Conservation (phyloP, 2,113 vertebrate genomes). For the Anguilla japonica region DNA sequence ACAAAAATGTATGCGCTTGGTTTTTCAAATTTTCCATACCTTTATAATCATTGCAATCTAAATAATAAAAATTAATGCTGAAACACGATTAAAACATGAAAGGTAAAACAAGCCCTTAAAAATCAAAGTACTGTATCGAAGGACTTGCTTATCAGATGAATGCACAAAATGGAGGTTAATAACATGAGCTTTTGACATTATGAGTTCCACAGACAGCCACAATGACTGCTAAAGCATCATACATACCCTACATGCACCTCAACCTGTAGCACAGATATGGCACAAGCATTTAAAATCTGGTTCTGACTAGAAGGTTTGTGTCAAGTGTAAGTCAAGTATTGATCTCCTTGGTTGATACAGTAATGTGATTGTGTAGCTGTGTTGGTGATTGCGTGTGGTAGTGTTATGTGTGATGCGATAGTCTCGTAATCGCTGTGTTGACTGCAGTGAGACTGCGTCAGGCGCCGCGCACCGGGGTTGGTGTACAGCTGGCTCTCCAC, state of each 20-base stretch:
- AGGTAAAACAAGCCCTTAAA: background rate
- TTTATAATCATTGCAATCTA: background rate
- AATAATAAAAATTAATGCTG: background rate
- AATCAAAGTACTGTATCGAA: background rate
- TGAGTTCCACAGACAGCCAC: background rate
- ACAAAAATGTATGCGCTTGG: background rate
- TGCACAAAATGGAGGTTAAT: background rate
- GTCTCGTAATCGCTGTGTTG: background rate
- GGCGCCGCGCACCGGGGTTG: constrained; percentile 77
- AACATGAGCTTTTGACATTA: background rate
- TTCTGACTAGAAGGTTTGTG: background rate
- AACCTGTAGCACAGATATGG: too few relatives aligned
- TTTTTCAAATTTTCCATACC: background rate
- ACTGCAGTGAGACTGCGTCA: background rate
- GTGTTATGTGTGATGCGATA: background rate
- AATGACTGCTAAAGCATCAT: too few relatives aligned
- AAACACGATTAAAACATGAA: background rate
- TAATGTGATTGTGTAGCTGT: background rate
- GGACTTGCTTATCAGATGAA: background rate
- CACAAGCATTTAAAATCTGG: too few relatives aligned
- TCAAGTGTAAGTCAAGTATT: background rate
- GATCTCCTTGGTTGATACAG: background rate
- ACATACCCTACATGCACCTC: too few relatives aligned
- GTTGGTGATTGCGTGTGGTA: background rate
- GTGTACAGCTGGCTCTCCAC: constrained; percentile 93